Evolutionary conservation across 2,888 invertebrate species (phyloP), one percentile per base, ranked within the genome.

Genomic region (Campoletis raptor): DNA sequence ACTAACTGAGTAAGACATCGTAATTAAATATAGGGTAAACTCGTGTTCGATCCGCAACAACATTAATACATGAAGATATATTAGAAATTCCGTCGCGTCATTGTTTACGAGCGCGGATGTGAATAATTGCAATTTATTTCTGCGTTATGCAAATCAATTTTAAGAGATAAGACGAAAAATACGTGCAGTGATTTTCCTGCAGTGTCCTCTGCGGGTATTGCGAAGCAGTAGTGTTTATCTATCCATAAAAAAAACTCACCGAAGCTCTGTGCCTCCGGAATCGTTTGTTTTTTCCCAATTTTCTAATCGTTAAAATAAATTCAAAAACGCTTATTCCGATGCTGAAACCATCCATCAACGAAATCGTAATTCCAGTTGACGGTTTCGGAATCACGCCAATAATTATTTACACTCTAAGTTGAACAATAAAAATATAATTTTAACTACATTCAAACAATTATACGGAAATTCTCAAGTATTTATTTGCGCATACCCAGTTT

Each of bases 21-120:
- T 61, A 15, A 61, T 61, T 61, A 24, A 61, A 61, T 30, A 61
- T 61, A 61, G 61, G 61, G 30, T 30, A 61, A 61, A 30, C 61
- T 61, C 12, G 61, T 61, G 61, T 30, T 30, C 61, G 61, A 61
- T 15, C 30, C 61, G 15, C 61, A 30, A 61, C 30, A 61, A 30
- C 24, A 30, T 61, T 61, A 15, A 30, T 61, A 15, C 30, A 15
- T 61, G 30, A 61, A 61, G 15, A 61, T 61, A 12, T 15, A 61
- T 61, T 9, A 61, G 30, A 30, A 61, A 61, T 61, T 30, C 15
- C 30, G 61, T 15, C 30, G 61, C 61, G 61, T 61, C 61, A 61
- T 61, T 61, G 61, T 61, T 61, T 61, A 30, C 30, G 61, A 30
- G 30, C 61, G 30, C 15, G 61, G 15, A 61, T 61, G 61, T 15